Conservation (phyloP, 92 coral and sea anemone genomes). For the Meandrina meandrites region DNA sequence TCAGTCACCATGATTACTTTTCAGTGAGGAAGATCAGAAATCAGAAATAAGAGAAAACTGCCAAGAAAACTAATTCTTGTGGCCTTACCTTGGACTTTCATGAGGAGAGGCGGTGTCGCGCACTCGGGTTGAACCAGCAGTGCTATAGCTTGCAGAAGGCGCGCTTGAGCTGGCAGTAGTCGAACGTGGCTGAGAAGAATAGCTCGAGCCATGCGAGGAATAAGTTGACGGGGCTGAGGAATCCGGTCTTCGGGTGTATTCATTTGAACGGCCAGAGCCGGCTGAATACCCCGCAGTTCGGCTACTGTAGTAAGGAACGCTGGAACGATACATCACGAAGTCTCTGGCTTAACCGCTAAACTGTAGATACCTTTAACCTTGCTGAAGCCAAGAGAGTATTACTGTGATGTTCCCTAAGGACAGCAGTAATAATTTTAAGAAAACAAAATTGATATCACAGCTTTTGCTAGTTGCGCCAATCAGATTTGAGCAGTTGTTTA, state of each 20-base stretch:
- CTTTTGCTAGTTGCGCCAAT: constrained; percentile 13
- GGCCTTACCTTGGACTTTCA: background rate
- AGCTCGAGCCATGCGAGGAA: constrained; percentile 12
- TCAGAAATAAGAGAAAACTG: no score
- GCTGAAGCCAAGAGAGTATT: background rate
- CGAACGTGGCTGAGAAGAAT: constrained; percentile 7
- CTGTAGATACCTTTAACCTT: background rate
- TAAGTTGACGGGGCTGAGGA: background rate
- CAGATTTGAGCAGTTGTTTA: constrained; percentile 18
- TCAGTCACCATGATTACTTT: no score
- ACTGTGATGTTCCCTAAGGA: background rate
- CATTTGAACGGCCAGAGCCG: background rate
- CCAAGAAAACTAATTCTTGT: background rate
- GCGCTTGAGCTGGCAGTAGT: background rate
- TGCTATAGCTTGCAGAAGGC: background rate
- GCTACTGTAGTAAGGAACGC: constrained; percentile 17
- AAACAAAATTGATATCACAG: background rate
- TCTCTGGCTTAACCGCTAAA: no score
- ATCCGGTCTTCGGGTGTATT: constrained; percentile 3
- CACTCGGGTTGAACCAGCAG: background rate
- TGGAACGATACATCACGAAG: constrained; percentile 26
- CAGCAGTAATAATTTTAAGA: background rate
- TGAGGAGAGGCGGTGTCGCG: background rate
- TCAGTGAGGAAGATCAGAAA: background rate
- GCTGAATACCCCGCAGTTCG: constrained; percentile 18